Evolutionary conservation across 2,888 invertebrate species (phyloP).

Genomic region (Patella depressa): DNA sequence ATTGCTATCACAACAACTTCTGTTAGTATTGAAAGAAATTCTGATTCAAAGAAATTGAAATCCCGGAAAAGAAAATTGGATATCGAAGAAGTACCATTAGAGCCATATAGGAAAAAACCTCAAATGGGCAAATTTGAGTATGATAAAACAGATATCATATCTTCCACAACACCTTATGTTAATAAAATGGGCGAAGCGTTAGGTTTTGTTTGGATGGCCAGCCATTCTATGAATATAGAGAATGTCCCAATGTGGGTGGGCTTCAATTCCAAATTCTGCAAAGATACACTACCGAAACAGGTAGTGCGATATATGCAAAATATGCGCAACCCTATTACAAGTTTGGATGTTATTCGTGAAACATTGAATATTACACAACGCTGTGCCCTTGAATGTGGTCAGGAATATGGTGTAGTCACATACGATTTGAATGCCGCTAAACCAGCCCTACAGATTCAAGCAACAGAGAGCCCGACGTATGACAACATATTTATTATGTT

Average conservation of each 20-base stretch:
- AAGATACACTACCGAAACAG: constrained; percentile 33
- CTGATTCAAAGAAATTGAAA: not conserved
- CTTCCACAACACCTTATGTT: not conserved
- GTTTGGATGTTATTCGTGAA: constrained; percentile 33
- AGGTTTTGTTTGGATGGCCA: constrained; percentile 26
- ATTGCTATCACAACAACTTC: not conserved
- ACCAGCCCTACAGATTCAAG: constrained; percentile 42
- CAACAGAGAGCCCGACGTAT: constrained; percentile 32
- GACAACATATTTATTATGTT: constrained; percentile 43
- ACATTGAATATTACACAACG: constrained; percentile 32
- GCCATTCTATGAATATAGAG: constrained; percentile 24
- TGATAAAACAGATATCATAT: not conserved
- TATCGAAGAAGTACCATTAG: not conserved
- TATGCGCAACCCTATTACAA: constrained; percentile 28
- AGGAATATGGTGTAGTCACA: constrained; percentile 32
- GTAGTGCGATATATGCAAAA: constrained; percentile 37
- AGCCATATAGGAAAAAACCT: constrained; percentile 26
- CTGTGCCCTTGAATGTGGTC: constrained; percentile 31
- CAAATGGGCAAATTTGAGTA: constrained; percentile 22
- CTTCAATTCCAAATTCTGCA: constrained; percentile 28
- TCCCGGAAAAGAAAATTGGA: constrained; percentile 3
- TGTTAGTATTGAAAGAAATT: not conserved
- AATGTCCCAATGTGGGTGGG: constrained; percentile 38
- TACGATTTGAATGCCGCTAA: constrained; percentile 40
- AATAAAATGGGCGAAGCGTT: not conserved